Evolutionary conservation across 2,113 vertebrate genomes (phyloP).

Genomic region (Phaethon lepturus): DNA sequence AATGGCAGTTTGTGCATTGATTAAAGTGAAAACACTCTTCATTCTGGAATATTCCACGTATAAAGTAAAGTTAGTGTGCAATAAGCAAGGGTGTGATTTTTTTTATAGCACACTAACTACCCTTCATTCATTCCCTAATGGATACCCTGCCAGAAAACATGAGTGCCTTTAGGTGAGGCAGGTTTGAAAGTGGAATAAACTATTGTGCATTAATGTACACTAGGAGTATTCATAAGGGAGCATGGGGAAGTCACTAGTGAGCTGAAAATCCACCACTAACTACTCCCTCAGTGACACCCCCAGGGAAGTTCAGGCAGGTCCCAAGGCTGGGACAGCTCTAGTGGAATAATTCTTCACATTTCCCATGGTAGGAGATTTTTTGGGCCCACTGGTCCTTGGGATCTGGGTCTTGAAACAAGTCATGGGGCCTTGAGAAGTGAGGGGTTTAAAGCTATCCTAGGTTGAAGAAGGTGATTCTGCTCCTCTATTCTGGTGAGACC

Average conservation of each 20-base stretch:
- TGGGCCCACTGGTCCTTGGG: rapidly evolving
- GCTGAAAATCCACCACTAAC: background rate
- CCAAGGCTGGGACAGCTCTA: background rate
- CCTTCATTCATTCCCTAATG: conserved; percentile 58
- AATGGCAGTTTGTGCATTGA: conserved; percentile 74
- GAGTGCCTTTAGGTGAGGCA: conserved; percentile 59
- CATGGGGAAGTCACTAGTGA: background rate
- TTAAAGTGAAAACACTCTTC: conserved; percentile 75
- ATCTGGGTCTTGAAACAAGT: background rate
- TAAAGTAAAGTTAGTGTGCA: conserved; percentile 68
- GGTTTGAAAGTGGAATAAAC: conserved; percentile 50
- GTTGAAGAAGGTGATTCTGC: too few relatives aligned
- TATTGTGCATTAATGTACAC: conserved; percentile 5
- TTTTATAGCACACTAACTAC: conserved; percentile 62
- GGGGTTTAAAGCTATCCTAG: background rate
- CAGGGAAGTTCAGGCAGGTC: background rate
- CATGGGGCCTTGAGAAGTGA: background rate
- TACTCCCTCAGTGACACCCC: background rate
- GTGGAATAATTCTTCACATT: background rate
- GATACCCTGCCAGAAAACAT: conserved; percentile 58
- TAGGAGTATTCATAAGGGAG: background rate
- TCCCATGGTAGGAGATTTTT: background rate
- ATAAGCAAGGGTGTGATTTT: conserved; percentile 69
- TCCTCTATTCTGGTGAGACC: too few relatives aligned
- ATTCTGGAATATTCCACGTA: conserved; percentile 61